Conservation (phyloP, 2,113 vertebrate species). For the Pangasianodon hypophthalmus region DNA sequence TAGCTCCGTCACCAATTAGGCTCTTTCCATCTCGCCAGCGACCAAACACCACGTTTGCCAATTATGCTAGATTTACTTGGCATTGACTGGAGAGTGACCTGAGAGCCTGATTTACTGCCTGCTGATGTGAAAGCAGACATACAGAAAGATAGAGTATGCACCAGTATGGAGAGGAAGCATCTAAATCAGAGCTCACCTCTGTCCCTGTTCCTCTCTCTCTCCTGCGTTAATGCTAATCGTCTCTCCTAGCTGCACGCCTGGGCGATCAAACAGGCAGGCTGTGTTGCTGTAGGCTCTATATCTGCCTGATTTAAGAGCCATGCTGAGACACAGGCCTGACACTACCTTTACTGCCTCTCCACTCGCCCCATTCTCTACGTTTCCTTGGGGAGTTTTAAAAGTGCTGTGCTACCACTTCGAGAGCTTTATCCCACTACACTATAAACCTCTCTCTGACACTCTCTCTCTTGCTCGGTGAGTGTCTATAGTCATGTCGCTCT, state of each 20-base stretch:
- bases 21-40: constrained; percentile 63
- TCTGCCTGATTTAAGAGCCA: constrained; percentile 72
- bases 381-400: constrained; percentile 10
- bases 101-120: constrained; percentile 76
- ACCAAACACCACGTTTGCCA: constrained; percentile 69
- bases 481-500: constrained; percentile 50
- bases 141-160: constrained; percentile 49
- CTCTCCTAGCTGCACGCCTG: constrained; percentile 27
- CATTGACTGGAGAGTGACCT: constrained; percentile 76
- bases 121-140: constrained; percentile 60
- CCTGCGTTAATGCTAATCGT: constrained; percentile 65
- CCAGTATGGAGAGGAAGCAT: constrained; percentile 56
- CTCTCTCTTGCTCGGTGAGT: constrained; percentile 12
- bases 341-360: constrained; percentile 38
- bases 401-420: constrained; percentile 23
- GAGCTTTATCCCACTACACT: constrained; percentile 10
- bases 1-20: constrained; percentile 77
- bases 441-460: constrained; percentile 39
- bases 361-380: neutral
- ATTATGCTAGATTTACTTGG: constrained; percentile 73
- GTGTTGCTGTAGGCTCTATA: constrained; percentile 26
- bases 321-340: constrained; percentile 59
- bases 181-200: constrained; percentile 68
- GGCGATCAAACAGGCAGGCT: constrained; percentile 40
- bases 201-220: constrained; percentile 25